Evolutionary conservation across 2,113 vertebrate genomes (phyloP).

Genomic region (Alexandromys fortis): DNA sequence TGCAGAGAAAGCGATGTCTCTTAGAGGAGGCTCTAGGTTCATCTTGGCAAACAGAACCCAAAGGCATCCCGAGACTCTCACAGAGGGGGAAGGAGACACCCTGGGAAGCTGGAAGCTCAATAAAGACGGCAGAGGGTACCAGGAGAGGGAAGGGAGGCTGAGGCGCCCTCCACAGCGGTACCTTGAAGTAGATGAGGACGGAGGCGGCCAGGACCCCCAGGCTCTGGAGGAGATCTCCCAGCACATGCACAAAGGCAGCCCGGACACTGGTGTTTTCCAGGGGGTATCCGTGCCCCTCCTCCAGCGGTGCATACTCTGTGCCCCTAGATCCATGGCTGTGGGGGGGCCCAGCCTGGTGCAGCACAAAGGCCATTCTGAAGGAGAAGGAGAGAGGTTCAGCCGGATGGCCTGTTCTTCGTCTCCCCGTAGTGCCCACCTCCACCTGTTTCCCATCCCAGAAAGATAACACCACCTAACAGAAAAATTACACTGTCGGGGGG

Average conservation of each 20-base stretch:
- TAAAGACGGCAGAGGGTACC: not conserved
- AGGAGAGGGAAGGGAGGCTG: not conserved
- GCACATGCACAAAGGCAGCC: slow-evolving; percentile 96
- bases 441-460: not conserved
- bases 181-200: slow-evolving; percentile 96
- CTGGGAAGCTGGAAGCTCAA: not conserved
- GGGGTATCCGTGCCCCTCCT: slow-evolving; percentile 87
- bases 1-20: slow-evolving; percentile 76
- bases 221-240: slow-evolving; percentile 98
- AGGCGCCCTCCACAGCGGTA: slow-evolving; percentile 66
- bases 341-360: slow-evolving; percentile 92
- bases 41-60: not conserved
- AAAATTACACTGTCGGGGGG: not conserved
- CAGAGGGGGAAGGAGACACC: not conserved
- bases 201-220: slow-evolving; percentile 95
- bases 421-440: not conserved
- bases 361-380: slow-evolving; percentile 96
- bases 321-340: slow-evolving; percentile 84
- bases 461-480: not conserved
- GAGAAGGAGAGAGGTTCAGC: slow-evolving; percentile 63
- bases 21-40: not conserved
- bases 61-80: not conserved
- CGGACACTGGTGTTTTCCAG: slow-evolving; percentile 93
- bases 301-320: slow-evolving; percentile 92
- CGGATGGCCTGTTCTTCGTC: not conserved